Conservation (phyloP, 1,140 invertebrate genomes). For the Chlorops oryzae region DNA sequence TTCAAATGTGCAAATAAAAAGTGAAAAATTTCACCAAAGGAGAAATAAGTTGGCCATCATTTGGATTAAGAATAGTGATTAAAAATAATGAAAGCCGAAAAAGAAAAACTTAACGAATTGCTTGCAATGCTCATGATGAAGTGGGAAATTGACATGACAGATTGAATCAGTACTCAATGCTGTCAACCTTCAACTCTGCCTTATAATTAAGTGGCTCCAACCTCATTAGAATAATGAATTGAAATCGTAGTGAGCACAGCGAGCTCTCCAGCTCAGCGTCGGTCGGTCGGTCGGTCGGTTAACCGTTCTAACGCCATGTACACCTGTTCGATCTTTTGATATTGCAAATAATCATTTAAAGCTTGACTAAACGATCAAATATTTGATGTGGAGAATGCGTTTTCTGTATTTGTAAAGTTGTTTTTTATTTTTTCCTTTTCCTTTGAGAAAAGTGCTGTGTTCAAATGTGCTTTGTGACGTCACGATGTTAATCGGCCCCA, state of each 20-base stretch:
- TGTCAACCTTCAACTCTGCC: neutral
- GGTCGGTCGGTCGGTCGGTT: neutral
- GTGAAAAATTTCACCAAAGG: too few species aligned
- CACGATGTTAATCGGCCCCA: too few species aligned
- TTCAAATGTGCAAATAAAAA: too few species aligned
- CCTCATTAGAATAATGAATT: neutral
- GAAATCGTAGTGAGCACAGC: neutral
- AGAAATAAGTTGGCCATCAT: too few species aligned
- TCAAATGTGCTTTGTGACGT: neutral
- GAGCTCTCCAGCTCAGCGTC: neutral
- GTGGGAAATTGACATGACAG: too few species aligned
- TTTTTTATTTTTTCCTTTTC: neutral
- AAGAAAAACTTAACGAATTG: too few species aligned
- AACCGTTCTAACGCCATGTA: too few species aligned
- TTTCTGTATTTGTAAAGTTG: neutral
- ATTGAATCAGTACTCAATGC: too few species aligned
- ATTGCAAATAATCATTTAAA: neutral
- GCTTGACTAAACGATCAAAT: neutral
- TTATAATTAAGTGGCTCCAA: neutral
- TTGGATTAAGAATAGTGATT: too few species aligned
- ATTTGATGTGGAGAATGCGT: neutral
- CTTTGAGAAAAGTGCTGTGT: neutral
- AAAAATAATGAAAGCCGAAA: too few species aligned
- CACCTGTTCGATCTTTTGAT: neutral
- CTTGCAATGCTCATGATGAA: too few species aligned